Base-by-base conservation (phyloP, 2,797 vertebrate species). In the Phrynocephalus guinanensis region DNA sequence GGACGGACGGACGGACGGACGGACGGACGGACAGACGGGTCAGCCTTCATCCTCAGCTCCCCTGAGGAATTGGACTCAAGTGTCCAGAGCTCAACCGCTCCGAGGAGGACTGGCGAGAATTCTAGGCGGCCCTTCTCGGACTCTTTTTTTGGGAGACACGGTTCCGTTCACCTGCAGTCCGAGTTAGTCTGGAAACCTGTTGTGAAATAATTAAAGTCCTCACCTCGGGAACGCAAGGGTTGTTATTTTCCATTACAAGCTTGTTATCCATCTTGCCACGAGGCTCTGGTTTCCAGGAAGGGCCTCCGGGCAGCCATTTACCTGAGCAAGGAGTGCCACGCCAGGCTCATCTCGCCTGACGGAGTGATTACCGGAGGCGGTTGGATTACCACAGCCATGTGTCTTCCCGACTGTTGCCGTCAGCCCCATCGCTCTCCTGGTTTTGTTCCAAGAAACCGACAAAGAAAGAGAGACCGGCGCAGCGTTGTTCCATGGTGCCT, bases 191-290 rank as follows among this genome's bases (percentile, higher is more conserved):
- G 91, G 22, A 89, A 79, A 76, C 63, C 20, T 15, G 84, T 79
- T 26, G 16, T 0, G 1, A 30, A 82, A 78, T 83, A 56, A 82
- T 83, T 60, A 75, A 75, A 79, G 33, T 67, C 72, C 15, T 63
- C 78, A 85, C 52, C 85, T 82, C 52, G 6, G 66, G 82, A 88
- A 56, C 56, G 22, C 16, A 2, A 50, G 26, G 88, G 60, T 76
- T 85, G 68, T 85, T 75, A 85, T 83, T 91, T 70, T 79, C 86
- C 73, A 85, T 89, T 50, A 87, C 70, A 48, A 79, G 76, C 83
- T 82, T 86, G 24, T 89, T 87, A 85, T 16, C 20, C 1, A 1
- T 18, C 20, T 22, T 50, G 48, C 50, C 90, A 79, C 76, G 83
- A 80, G 81, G 85, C 73, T 11, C 16, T 5, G 24, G 60, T 66